These are phyloP conservation scores for Hyles vespertilio DNA, from an alignment of 1,140 invertebrate species.

Conservation along the genomic window DNA sequence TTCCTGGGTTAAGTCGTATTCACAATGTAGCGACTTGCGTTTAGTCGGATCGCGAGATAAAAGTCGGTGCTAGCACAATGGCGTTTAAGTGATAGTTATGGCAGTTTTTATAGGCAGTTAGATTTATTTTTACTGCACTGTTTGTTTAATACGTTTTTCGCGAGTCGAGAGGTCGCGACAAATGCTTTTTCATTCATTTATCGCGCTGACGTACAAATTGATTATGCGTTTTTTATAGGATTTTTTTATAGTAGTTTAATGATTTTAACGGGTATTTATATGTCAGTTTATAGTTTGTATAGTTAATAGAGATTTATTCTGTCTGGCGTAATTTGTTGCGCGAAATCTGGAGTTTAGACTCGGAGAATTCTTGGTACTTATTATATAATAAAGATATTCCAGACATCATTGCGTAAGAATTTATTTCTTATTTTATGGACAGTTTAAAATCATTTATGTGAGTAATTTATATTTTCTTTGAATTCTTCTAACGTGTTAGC, in stretches of 20 bases:
- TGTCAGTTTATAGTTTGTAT: constrained; percentile 9
- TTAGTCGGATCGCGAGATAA: constrained; percentile 50
- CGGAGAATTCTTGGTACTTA: background rate
- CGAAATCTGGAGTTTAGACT: background rate
- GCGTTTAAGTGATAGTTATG: constrained; percentile 76
- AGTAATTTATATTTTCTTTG: too few relatives aligned
- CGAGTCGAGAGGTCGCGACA: constrained; percentile 66
- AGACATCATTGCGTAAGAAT: too few relatives aligned
- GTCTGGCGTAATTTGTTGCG: constrained; percentile 1
- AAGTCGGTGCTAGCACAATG: constrained; percentile 58
- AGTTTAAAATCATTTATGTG: too few relatives aligned
- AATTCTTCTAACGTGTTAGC: too few relatives aligned
- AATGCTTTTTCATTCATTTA: constrained; percentile 58
- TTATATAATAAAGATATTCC: too few relatives aligned
- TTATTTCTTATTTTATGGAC: too few relatives aligned
- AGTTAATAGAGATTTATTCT: constrained; percentile 13
- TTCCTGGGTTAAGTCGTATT: constrained; percentile 27
- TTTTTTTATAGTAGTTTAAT: constrained; percentile 10
- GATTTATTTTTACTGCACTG: constrained; percentile 77
- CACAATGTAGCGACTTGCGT: constrained; percentile 50
- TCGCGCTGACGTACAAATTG: constrained; percentile 21
- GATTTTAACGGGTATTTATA: constrained; percentile 8
- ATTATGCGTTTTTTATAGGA: constrained; percentile 18
- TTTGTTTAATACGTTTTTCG: constrained; percentile 75
- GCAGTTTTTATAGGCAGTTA: constrained; percentile 77